Conservation (phyloP, 2,888 invertebrate species). For the Torymus auratus region DNA sequence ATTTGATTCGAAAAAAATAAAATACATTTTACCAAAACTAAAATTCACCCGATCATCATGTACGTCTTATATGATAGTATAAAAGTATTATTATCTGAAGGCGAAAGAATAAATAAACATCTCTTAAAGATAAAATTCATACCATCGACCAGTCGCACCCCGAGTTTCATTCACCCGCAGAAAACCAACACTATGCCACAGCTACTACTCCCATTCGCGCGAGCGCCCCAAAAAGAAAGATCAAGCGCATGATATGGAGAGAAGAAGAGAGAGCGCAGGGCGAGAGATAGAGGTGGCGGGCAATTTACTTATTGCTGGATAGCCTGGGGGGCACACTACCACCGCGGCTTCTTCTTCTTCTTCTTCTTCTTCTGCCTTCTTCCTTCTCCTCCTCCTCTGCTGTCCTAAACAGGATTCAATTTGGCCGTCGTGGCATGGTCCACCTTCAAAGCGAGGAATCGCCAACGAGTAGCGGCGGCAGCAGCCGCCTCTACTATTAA, state of each 20-base stretch:
- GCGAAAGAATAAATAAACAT: neutral
- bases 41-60: no score
- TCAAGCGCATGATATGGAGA: constrained; percentile 50
- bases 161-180: neutral
- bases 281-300: constrained; percentile 60
- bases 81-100: no score
- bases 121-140: constrained; percentile 20
- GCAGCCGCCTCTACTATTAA: constrained; percentile 74
- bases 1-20: no score
- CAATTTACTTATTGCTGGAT: constrained; percentile 73
- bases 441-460: constrained; percentile 75
- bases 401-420: constrained; percentile 77
- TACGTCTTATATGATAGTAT: no score
- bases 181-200: no score
- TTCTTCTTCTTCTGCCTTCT: neutral
- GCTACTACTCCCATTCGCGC: constrained; percentile 3
- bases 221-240: constrained; percentile 18
- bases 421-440: constrained; percentile 74
- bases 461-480: constrained; percentile 68
- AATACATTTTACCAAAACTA: no score
- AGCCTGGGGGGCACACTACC: constrained; percentile 62
- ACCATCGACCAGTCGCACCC: neutral
- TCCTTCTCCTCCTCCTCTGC: constrained; percentile 57
- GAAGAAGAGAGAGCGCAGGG: constrained; percentile 43
- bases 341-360: neutral